A percentile compares a stretch with the other conserved stretches of the same genome.
Conservation (phyloP, 2,113 vertebrate genomes). For the Saccopteryx bilineata region DNA sequence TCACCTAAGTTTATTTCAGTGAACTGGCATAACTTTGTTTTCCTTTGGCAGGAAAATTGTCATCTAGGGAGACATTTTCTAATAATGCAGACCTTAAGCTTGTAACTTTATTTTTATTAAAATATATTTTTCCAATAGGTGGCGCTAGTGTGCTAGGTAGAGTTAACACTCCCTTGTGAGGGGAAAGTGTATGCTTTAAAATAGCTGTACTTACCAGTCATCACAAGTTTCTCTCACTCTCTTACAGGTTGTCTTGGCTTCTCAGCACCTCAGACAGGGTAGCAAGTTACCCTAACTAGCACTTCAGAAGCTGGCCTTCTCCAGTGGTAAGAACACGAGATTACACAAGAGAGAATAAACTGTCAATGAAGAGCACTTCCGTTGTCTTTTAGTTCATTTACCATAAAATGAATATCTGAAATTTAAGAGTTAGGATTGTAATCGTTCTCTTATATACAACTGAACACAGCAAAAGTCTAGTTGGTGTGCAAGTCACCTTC, state of each 20-base stretch:
- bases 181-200: not conserved
- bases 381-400: not conserved
- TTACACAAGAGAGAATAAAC: not conserved
- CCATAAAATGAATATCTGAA: not conserved
- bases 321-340: too few relatives aligned
- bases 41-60: slow-evolving; percentile 65
- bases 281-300: not conserved
- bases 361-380: not conserved
- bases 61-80: slow-evolving; percentile 48
- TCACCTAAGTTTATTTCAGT: slow-evolving; percentile 42
- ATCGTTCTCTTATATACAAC: not conserved
- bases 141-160: slow-evolving; percentile 71
- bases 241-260: not conserved
- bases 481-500: not conserved
- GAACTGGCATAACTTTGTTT: slow-evolving; percentile 41
- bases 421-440: not conserved
- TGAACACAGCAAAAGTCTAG: not conserved
- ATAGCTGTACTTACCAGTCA: not conserved
- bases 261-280: not conserved
- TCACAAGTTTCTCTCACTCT: slow-evolving; percentile 2
- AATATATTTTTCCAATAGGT: slow-evolving; percentile 76
- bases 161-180: not conserved
- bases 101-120: slow-evolving; percentile 44
- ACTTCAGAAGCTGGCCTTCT: not conserved
- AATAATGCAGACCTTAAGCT: slow-evolving; percentile 13